phyloP scores from a whole-genome alignment of 2,888 invertebrate species.

The Drosophila borborema region DNA sequence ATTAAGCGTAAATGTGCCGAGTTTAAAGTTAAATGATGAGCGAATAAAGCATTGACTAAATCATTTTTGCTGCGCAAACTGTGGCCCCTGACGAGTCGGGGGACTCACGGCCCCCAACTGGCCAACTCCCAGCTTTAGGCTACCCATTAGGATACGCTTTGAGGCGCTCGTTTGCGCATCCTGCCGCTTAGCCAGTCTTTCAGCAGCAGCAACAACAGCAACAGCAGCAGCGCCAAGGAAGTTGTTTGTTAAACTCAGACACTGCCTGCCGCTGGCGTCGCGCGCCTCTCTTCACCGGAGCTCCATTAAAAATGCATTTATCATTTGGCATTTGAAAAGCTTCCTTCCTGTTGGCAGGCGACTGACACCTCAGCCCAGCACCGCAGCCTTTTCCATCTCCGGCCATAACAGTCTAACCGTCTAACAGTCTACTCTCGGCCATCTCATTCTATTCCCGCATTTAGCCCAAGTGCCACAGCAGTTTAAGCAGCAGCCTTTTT shows the following conservation, averaged over 20 bases:
- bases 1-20: constrained; percentile 59
- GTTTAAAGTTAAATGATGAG: constrained; percentile 54
- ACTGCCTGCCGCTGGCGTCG: constrained; percentile 32
- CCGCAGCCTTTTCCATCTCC: constrained; percentile 29
- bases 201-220: constrained; percentile 37
- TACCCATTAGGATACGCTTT: constrained; percentile 43
- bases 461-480: constrained; percentile 36
- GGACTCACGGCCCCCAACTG: constrained; percentile 3
- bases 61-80: constrained; percentile 52
- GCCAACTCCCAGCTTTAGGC: constrained; percentile 30
- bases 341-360: constrained; percentile 73
- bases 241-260: constrained; percentile 69
- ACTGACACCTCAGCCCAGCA: constrained; percentile 62
- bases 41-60: constrained; percentile 69
- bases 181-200: constrained; percentile 54
- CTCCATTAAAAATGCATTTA: constrained; percentile 79
- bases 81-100: neutral
- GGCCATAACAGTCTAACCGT: constrained; percentile 18
- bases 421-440: constrained; percentile 29
- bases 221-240: constrained; percentile 51
- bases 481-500: constrained; percentile 50
- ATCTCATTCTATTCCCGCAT: constrained; percentile 18
- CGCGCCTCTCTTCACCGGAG: constrained; percentile 35
- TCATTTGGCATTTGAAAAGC: constrained; percentile 79
- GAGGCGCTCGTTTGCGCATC: constrained; percentile 57